These are phyloP conservation scores for Synergus japonicus DNA, from an alignment of 2,888 invertebrate species.

Conservation along the genomic window DNA sequence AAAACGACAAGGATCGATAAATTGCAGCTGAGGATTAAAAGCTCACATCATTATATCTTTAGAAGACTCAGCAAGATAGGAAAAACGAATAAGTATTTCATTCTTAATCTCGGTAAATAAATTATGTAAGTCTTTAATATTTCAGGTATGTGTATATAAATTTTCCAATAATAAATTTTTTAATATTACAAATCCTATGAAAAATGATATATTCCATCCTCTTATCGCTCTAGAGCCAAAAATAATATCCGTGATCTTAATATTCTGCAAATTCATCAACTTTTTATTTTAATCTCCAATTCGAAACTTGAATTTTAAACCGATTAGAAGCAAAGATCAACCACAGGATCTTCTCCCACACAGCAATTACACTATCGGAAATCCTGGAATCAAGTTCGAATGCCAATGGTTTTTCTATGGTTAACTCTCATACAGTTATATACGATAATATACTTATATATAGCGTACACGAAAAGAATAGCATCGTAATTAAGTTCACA, in stretches of 20 bases:
- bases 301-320: not conserved
- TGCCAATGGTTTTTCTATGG: not conserved
- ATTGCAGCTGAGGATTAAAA: not conserved
- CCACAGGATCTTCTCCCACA: not conserved
- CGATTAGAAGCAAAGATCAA: not conserved
- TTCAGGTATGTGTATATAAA: too few species aligned
- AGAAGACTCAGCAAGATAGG: not conserved
- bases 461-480: not conserved
- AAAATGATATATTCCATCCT: too few species aligned
- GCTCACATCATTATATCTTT: not conserved
- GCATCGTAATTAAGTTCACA: too few species aligned
- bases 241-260: not conserved
- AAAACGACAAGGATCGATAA: not conserved
- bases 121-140: too few species aligned
- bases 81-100: too few species aligned
- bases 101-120: too few species aligned
- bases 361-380: not conserved
- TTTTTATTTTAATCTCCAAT: not conserved
- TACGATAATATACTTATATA: not conserved
- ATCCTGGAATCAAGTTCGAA: not conserved
- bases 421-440: conserved; percentile 12
- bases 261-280: not conserved
- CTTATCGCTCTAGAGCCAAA: too few species aligned
- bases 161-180: too few species aligned
- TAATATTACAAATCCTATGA: too few species aligned